A percentile compares a stretch with the other conserved stretches of the same genome.
These are phyloP conservation scores for Natrix natrix DNA, from an alignment of 2,797 vertebrate genomes.

Conservation along the genomic window DNA sequence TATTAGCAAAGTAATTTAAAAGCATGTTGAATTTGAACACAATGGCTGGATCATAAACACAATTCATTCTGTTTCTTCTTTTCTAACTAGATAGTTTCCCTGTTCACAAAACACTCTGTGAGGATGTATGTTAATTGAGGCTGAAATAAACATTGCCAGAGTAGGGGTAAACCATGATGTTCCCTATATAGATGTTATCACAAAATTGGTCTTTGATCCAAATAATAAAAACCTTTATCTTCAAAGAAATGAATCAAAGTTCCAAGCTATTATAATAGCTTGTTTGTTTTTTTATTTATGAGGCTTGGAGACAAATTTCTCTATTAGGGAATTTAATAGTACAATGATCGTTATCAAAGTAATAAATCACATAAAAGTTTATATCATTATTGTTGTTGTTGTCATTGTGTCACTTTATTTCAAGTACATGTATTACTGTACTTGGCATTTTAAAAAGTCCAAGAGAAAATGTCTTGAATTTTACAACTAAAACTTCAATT, in stretches of 20 bases:
- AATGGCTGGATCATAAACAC: not conserved
- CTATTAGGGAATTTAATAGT: not conserved
- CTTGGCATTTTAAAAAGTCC: not conserved
- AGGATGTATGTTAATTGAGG: not conserved
- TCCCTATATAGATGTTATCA: not conserved
- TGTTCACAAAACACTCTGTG: not conserved
- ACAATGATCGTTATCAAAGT: not conserved
- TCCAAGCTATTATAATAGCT: not conserved
- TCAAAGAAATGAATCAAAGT: constrained; percentile 1
- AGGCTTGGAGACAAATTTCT: not conserved
- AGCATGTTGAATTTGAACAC: not conserved
- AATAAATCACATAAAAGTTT: not conserved
- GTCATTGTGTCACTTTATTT: not conserved
- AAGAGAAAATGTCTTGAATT: not conserved
- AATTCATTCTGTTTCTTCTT: not conserved
- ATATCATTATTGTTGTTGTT: not conserved
- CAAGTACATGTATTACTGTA: not conserved
- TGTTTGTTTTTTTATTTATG: not conserved
- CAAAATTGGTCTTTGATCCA: not conserved
- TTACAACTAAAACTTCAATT: not conserved
- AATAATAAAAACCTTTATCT: not conserved
- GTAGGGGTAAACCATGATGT: not conserved
- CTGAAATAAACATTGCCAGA: not conserved
- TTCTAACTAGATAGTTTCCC: not conserved
- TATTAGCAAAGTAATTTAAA: not conserved